Base-by-base conservation (phyloP, 2,888 invertebrate species). In the Oligia latruncula region DNA sequence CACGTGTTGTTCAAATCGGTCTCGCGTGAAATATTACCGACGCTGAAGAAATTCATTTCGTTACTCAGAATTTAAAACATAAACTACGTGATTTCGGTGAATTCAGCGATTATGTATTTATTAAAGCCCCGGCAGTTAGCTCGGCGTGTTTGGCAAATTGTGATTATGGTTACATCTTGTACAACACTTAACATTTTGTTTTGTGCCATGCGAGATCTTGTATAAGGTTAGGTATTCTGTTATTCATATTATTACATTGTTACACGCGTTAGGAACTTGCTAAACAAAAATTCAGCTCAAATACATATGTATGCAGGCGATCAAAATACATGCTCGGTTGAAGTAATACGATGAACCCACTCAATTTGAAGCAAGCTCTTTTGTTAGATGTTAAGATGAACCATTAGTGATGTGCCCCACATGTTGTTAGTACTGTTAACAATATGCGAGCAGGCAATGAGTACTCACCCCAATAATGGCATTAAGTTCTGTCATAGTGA, bases 401-500 rank as follows among this genome's bases (percentile, higher is more conserved):
- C 58, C 65, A 72, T 74, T 80, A 71, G 74, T 84, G 84, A 80
- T 80, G 84, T 74, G 80, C 74, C 80, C 73, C 77, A 80, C 85
- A 84, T 75, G 87, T 83, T 70, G 87, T 87, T 85, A 85, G 85
- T 85, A 76, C 52, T 87, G 85, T 85, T 85, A 87, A 87, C 85
- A 87, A 80, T 73, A 85, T 85, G 85, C 85, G 77, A 77, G 85
- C 85, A 87, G 85, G 85, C 85, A 77, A 85, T 85, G 85, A 85
- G 85, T 83, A 97, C 98, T 98, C 97, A 99, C 99, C 98, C 99
- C 99, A 94, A 99, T 99, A 93, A 99, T 99, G 90, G 99, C 98
- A 95, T 99, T 99, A 88, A 99, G 97, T 96, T 99, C 99, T 85
- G 98, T 98, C 98, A 99, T 99, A 92, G 98, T 99, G 94, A 99